phyloP scores from a whole-genome alignment of 92 coral and sea anemone genomes.

The Umimayanthus chanpuru region DNA sequence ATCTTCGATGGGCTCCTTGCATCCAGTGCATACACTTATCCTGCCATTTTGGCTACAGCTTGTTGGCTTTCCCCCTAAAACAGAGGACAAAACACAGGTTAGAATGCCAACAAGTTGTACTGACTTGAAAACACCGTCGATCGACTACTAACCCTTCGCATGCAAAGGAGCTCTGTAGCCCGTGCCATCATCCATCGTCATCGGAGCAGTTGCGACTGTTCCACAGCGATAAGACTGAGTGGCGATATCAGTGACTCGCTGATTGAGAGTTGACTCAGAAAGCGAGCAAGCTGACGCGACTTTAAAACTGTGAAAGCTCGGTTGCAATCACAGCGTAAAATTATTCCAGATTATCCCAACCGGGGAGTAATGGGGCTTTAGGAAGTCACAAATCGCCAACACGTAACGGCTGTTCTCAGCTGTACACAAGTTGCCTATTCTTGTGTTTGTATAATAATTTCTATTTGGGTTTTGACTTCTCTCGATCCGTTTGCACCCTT shows the following conservation, averaged over 20 bases:
- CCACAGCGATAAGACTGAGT: conserved; percentile 39
- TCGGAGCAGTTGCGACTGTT: conserved; percentile 60
- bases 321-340: conserved; percentile 15
- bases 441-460: conserved; percentile 27
- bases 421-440: conserved; percentile 38
- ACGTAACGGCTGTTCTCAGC: conserved; percentile 27
- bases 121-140: neutral
- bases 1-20: conserved; percentile 98
- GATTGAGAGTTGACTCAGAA: conserved; percentile 32
- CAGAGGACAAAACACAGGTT: conserved; percentile 32
- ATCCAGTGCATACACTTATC: conserved; percentile 94
- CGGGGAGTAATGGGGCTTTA: conserved; percentile 13
- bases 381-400: conserved; percentile 31
- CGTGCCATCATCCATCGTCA: conserved; percentile 95
- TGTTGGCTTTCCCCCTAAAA: conserved; percentile 77
- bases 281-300: conserved; percentile 35
- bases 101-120: conserved; percentile 19
- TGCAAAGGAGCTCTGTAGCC: conserved; percentile 67
- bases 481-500: conserved; percentile 44
- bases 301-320: conserved; percentile 1
- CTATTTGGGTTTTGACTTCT: conserved; percentile 46
- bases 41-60: conserved; percentile 91
- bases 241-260: conserved; percentile 37
- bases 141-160: conserved; percentile 46
- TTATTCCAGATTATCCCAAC: conserved; percentile 34